A percentile compares a stretch with the other conserved stretches of the same genome.
These are phyloP conservation scores for Berghia stephanieae DNA, from an alignment of 1,140 invertebrate species.

Conservation along the genomic window DNA sequence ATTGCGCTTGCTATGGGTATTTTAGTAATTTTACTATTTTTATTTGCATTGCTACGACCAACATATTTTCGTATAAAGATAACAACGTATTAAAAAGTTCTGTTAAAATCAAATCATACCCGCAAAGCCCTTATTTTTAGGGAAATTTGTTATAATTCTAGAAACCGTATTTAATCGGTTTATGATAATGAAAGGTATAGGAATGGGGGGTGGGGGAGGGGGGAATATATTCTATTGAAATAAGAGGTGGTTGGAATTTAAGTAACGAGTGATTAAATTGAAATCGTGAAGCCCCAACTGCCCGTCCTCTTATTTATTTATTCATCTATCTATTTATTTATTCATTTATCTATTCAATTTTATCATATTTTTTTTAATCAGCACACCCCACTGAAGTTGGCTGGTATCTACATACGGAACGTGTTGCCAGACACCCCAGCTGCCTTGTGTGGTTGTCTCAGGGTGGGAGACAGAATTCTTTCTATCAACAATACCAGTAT, in stretches of 20 bases:
- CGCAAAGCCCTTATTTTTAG: no score
- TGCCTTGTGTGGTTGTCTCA: constrained; percentile 39
- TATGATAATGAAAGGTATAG: no score
- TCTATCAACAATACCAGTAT: constrained; percentile 49
- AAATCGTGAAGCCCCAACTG: background rate
- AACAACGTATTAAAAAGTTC: no score
- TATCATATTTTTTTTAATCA: constrained; percentile 37
- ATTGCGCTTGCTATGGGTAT: no score
- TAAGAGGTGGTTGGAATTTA: background rate
- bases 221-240: background rate
- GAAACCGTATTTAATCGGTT: no score
- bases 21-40: no score
- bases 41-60: no score
- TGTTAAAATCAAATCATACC: no score
- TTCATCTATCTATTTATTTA: background rate
- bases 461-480: constrained; percentile 48
- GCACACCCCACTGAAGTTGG: constrained; percentile 44
- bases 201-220: no score
- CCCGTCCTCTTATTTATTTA: background rate
- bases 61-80: no score
- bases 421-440: constrained; percentile 43
- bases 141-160: no score
- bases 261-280: background rate
- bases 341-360: no score
- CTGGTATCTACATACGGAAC: constrained; percentile 49